Evolutionary conservation across 2,888 invertebrate species (phyloP), one percentile per base, ranked within the genome.

Genomic region (Ephialtes manifestator): DNA sequence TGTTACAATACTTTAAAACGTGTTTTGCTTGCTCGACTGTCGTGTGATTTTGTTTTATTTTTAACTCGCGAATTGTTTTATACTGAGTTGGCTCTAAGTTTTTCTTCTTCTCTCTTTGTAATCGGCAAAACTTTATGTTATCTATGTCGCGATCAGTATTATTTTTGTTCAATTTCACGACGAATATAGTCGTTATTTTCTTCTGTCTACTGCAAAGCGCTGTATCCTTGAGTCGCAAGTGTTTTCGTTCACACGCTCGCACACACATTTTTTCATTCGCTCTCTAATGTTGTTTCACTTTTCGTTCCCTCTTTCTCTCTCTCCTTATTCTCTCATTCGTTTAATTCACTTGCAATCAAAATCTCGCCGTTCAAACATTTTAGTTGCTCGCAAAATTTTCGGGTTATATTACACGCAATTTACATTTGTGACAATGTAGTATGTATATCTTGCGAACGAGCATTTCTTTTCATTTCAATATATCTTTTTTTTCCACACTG

Each of bases 381-480:
- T 13, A 51, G 13, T 24, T 71, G n/a, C 53, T 43, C 53, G 11
- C 39, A 11, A 31, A 35, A 72, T 43, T 55, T 70, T 35, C 3
- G 43, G 43, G 46, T 60, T 88, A 88, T 81, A 86, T 88, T 90
- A 88, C 89, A 89, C 88, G 90, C 85, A 90, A 90, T 89, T 90
- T 89, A 90, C 89, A 91, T 88, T 83, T 83, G 81, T 85, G 85
- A 87, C 86, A 88, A 88, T 86, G 83, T 83, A 86, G 39, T 39
- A 20, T 65, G 48, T 28, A 28, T 48, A 48, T 68, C 24, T 68
- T 39, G 68, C 35, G 68, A 70, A 46, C 24, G 53, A 39, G 15
- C 48, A 48, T 71, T 71, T 71, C 35, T 28, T 58, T 39, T 5
- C n/a, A n/a, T 46, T 46, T 78, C 18, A 24, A 53, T 11, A 67